These are phyloP conservation scores for Wasmannia auropunctata DNA, from an alignment of 1,140 invertebrate genomes.

Conservation along the genomic window DNA sequence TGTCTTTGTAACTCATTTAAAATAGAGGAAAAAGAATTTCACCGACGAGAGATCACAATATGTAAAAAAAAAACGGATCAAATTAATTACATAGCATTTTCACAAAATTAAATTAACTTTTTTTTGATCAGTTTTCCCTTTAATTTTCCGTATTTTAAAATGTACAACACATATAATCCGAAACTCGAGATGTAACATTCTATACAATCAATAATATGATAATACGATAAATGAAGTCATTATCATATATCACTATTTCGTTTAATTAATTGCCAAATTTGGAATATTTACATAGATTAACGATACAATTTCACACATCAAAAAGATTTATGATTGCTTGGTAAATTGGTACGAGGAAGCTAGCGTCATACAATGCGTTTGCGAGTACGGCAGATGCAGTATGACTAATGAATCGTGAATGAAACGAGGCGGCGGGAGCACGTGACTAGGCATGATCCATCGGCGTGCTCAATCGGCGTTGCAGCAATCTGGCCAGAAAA, in stretches of 20 bases:
- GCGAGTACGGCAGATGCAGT: constrained; percentile 33
- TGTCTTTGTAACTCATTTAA: background rate
- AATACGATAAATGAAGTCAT: background rate
- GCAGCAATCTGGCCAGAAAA: constrained; percentile 50
- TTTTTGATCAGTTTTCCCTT: background rate
- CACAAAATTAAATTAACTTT: background rate
- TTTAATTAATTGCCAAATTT: constrained; percentile 41
- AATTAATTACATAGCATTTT: background rate
- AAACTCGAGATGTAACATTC: background rate
- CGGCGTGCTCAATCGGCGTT: background rate
- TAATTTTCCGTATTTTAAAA: constrained; percentile 5
- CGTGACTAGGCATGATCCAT: constrained; percentile 26
- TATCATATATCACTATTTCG: background rate
- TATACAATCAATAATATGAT: background rate
- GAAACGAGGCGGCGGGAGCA: constrained; percentile 57
- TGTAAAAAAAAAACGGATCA: background rate
- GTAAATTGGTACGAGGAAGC: constrained; percentile 42
- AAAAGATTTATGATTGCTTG: constrained; percentile 39
- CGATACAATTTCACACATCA: constrained; percentile 43
- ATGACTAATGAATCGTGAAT: constrained; percentile 77
- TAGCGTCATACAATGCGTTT: constrained; percentile 46
- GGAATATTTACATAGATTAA: constrained; percentile 39
- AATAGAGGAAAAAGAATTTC: background rate
- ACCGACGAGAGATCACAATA: background rate
- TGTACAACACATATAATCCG: background rate